Evolutionary conservation across 2,113 vertebrate genomes (phyloP), one percentile per base, ranked within the genome.

Genomic region (Centropus bengalensis): DNA sequence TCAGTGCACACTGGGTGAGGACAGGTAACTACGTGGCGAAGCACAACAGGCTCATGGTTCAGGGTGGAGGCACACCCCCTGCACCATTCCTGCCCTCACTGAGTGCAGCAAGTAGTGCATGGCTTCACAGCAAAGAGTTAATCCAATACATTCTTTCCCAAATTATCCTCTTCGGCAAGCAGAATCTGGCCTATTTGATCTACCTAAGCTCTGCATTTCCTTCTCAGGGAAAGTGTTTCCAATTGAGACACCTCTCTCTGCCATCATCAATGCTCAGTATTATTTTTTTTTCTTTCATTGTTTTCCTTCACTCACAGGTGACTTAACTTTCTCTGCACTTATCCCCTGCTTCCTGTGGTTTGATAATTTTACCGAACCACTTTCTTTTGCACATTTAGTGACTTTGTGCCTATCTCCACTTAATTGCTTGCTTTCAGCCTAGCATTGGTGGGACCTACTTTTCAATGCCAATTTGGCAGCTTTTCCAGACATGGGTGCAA

Each of bases 21-120:
- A 78, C 92, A 96, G 93, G 95, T 94, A 95, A 91, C 14, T 28
- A 33, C 42, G 2, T 14, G 55, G 27, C 78, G 52, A 23, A 68
- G 28, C 2, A 2, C 42, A 3, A 6, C 4, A 32, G 33, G 56
- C 33, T 40, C 8, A 6, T 77, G 59, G 55, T 12, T 63, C 36
- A n/a, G 42, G 47, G 13, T 59, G 49, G 52, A 55, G 42, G 38
- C 64, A 64, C 44, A 14, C 28, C 30, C 27, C 27, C 58, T 66
- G 59, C 33, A 44, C 73, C 18, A 7, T 14, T 49, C 36, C 17
- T 54, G 30, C 24, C 66, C 51, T 30, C 33, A 2, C 40, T 58
- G 59, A 49, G 22, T 22, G 24, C 59, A 88, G 49, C 56, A 54
- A 70, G 17, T 66, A 47, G n/a, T 36, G 27, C 23, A 21, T 2